A percentile compares a stretch with the other conserved stretches of the same genome.
phyloP scores from a whole-genome alignment of 2,113 vertebrate species.

The Coturnix japonica region DNA sequence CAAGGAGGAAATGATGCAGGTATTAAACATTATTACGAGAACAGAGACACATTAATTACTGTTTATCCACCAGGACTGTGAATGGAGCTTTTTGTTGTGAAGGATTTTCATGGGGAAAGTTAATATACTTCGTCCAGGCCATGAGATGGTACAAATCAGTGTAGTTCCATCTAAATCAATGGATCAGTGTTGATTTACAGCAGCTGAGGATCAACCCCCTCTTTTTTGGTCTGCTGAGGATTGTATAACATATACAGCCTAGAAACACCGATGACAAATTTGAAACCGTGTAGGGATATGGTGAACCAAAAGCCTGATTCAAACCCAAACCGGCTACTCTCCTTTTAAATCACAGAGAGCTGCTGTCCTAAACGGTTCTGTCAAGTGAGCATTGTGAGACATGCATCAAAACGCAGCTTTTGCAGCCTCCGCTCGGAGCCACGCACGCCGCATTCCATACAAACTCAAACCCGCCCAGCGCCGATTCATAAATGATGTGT shows the following conservation, averaged over 20 bases:
- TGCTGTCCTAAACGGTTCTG: slow-evolving; percentile 71
- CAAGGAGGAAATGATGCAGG: slow-evolving; percentile 71
- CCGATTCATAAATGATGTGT: slow-evolving; percentile 81
- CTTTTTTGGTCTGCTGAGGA: slow-evolving; percentile 46
- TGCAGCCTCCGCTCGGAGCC: slow-evolving; percentile 43
- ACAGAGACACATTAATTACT: slow-evolving; percentile 66
- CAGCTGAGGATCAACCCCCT: slow-evolving; percentile 64
- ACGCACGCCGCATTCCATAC: slow-evolving; percentile 60
- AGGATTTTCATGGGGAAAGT: slow-evolving; percentile 63
- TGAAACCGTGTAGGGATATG: slow-evolving; percentile 60
- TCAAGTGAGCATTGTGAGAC: slow-evolving; percentile 70
- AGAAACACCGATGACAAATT: slow-evolving; percentile 69
- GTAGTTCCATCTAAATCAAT: slow-evolving; percentile 69
- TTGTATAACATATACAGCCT: slow-evolving; percentile 55
- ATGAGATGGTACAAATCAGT: slow-evolving; percentile 70
- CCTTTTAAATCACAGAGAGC: slow-evolving; percentile 70
- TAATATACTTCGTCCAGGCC: slow-evolving; percentile 67
- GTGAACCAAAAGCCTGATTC: slow-evolving; percentile 63
- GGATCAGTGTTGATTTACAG: slow-evolving; percentile 71
- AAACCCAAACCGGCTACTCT: slow-evolving; percentile 69
- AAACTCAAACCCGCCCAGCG: slow-evolving; percentile 56
- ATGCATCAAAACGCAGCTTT: slow-evolving; percentile 59
- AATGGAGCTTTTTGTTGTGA: slow-evolving; percentile 68
- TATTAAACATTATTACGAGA: slow-evolving; percentile 70
- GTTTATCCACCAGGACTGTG: slow-evolving; percentile 51